Evolutionary conservation across 2,888 invertebrate species (phyloP).

Genomic region (Plutella xylostella): DNA sequence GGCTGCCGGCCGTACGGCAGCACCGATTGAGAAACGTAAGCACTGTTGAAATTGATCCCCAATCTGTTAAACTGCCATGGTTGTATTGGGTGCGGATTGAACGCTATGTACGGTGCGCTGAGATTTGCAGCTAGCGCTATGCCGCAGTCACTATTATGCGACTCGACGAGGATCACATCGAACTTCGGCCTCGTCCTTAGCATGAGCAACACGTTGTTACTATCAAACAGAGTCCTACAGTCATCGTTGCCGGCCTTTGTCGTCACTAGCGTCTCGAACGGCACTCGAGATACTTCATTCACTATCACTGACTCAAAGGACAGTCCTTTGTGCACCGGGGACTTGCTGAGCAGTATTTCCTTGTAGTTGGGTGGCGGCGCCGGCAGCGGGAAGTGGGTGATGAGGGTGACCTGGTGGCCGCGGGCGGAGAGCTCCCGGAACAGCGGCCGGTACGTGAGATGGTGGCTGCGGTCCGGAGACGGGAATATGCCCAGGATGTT

Average conservation of each 20-base stretch:
- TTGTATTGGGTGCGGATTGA: conserved; percentile 67
- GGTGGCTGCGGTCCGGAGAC: conserved; percentile 61
- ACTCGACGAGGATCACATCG: conserved; percentile 79
- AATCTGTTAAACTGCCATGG: conserved; percentile 66
- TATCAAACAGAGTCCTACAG: conserved; percentile 57
- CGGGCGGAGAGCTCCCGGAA: conserved; percentile 60
- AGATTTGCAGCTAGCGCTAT: conserved; percentile 76
- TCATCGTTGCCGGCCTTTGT: conserved; percentile 62
- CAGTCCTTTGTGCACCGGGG: conserved; percentile 48
- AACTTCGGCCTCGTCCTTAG: conserved; percentile 63
- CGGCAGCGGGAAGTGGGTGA: conserved; percentile 59
- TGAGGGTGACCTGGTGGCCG: conserved; percentile 66
- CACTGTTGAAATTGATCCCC: conserved; percentile 63
- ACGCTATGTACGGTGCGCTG: conserved; percentile 72
- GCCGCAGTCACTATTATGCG: conserved; percentile 80
- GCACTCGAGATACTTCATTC: conserved; percentile 57
- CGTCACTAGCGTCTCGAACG: conserved; percentile 56
- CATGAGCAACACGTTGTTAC: conserved; percentile 66
- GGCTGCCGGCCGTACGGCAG: conserved; percentile 55
- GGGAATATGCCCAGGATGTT: conserved; percentile 67
- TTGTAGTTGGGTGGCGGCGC: conserved; percentile 61
- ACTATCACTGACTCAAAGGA: conserved; percentile 60
- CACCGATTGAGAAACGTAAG: conserved; percentile 53
- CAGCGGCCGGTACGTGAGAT: conserved; percentile 58
- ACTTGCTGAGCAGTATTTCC: conserved; percentile 61